Evolutionary conservation across 2,888 invertebrate genomes (phyloP), one percentile per base, ranked within the genome.

Genomic region (Ectemnius cavifrons): DNA sequence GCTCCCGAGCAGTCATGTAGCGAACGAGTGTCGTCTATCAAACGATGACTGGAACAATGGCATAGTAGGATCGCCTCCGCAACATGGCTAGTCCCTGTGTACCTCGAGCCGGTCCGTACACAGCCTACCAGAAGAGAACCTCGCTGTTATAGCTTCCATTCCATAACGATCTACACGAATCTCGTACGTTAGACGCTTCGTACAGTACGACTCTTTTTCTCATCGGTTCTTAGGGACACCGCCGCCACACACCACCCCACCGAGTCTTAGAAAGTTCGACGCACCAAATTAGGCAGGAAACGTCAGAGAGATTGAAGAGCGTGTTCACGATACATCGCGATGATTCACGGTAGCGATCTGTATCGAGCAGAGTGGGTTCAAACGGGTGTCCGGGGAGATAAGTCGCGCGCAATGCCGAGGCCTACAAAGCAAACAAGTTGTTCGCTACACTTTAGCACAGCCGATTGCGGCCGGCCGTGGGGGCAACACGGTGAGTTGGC

Each of bases 11-110:
- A 80, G 80, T 83, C 84, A 78, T 84, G 85, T 82, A 84, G 78
- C 82, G 82, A 87, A 84, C 86, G 85, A 83, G 77, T 70, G 77
- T 87, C 87, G 86, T 87, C 82, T 83, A 86, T 87, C 87, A 77
- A 81, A 71, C 78, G 79, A 67, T 75, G 87, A 81, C 80, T 87
- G 84, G 87, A 87, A 86, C 86, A 87, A 86, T 84, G 85, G 79
- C 65, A 67, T 81, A 68, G 80, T 73, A 76, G 81, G 76, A 81
- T 73, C 71, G 71, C 60, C 77, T 77, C 70, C 67, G 64, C 73
- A 67, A 79, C 81, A 81, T 56, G 78, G 68, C 69, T 67, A 66
- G 71, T 67, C 66, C 57, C 52, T 70, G 78, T 75, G 68, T 62
- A 67, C 69, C 52, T 68, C 73, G 52, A 14, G 16, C 52, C 52